phyloP scores from a whole-genome alignment of 1,140 invertebrate genomes.

The Tetragnatha versicolor region DNA sequence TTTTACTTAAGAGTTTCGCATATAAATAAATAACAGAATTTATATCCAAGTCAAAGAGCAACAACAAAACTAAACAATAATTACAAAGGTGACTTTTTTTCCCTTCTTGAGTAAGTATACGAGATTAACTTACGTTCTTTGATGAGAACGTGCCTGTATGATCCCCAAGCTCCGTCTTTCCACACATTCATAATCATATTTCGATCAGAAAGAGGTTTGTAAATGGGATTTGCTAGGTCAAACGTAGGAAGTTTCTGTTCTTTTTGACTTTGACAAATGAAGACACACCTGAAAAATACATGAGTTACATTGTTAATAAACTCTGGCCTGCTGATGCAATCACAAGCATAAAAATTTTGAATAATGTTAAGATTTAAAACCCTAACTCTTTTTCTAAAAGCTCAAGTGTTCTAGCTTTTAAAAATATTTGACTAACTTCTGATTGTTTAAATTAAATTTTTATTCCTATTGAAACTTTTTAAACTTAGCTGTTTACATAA shows the following conservation, averaged over 20 bases:
- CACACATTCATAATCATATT: constrained; percentile 86
- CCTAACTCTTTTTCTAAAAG: not conserved
- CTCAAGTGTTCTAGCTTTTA: not conserved
- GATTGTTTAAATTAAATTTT: not conserved
- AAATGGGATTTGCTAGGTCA: constrained; percentile 68
- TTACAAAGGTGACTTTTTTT: too few species aligned
- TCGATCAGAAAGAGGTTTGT: constrained; percentile 72
- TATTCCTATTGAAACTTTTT: not conserved
- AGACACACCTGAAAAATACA: constrained; percentile 64
- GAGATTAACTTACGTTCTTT: constrained; percentile 38
- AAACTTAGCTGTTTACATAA: too few species aligned
- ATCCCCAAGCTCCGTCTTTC: constrained; percentile 81
- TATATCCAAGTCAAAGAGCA: not conserved
- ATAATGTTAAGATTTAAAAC: not conserved
- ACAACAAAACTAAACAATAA: not conserved
- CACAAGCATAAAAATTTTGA: not conserved
- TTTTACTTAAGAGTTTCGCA: not conserved
- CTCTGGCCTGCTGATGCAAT: too few species aligned
- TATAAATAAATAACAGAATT: not conserved
- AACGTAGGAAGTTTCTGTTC: constrained; percentile 67
- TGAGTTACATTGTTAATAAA: constrained; percentile 38
- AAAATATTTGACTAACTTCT: not conserved
- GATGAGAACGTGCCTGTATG: constrained; percentile 74
- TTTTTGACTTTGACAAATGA: not conserved
- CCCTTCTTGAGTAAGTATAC: too few species aligned